Conservation (phyloP, 1,140 invertebrate species). For the Rhopalosiphum maidis region DNA sequence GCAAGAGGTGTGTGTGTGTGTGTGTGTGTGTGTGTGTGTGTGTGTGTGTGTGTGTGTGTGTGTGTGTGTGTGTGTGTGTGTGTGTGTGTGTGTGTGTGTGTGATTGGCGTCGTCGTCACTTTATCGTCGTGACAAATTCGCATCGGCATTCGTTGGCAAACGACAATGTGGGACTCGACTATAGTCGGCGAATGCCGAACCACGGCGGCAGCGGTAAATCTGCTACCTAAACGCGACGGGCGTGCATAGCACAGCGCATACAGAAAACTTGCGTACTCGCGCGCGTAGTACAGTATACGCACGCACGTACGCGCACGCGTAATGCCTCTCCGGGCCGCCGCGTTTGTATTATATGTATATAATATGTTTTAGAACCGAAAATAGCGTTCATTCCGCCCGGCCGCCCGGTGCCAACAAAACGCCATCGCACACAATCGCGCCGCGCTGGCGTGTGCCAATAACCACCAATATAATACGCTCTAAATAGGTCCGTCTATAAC, state of each 20-base stretch:
- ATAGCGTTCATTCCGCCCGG: constrained; percentile 57
- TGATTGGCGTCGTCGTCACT: constrained; percentile 39
- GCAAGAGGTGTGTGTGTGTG: not conserved
- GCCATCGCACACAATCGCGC: constrained; percentile 40
- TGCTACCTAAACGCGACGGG: constrained; percentile 22
- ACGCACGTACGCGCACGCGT: not conserved
- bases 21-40: too few relatives aligned
- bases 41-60: too few relatives aligned
- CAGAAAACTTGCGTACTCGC: not conserved
- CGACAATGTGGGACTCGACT: constrained; percentile 39
- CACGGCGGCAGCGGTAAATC: constrained; percentile 32
- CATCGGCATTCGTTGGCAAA: constrained; percentile 57
- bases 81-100: too few relatives aligned
- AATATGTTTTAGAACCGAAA: constrained; percentile 52
- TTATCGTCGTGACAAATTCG: constrained; percentile 48
- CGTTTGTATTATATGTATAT: not conserved
- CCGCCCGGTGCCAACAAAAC: constrained; percentile 54
- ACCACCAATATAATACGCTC: constrained; percentile 55
- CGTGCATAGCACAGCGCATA: not conserved
- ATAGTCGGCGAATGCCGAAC: constrained; percentile 34
- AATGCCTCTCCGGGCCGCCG: constrained; percentile 15
- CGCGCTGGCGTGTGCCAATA: constrained; percentile 47
- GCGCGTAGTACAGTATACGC: not conserved
- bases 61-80: not conserved
- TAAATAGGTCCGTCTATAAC: constrained; percentile 56